Evolutionary conservation across 2,797 vertebrate species (phyloP).

Genomic region (Moxostoma hubbsi): DNA sequence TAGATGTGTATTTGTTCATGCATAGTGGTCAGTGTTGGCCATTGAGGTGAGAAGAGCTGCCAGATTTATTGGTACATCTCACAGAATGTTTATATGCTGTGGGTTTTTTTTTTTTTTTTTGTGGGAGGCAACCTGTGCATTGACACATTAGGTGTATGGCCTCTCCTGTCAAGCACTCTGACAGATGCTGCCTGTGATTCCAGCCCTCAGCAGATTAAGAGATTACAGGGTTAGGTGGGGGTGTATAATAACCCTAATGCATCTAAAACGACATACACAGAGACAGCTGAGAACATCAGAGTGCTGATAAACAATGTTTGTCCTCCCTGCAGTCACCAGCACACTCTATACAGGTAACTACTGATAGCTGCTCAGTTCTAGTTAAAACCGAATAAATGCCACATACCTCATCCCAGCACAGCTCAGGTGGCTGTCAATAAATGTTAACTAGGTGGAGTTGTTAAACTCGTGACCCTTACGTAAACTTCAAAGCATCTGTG

Average conservation of each 20-base stretch:
- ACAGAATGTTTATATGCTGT: slow-evolving; percentile 28
- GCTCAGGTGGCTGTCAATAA: slow-evolving; percentile 31
- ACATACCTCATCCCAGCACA: background rate
- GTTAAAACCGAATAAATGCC: background rate
- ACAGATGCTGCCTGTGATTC: slow-evolving; percentile 80
- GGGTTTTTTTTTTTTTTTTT: slow-evolving; percentile 19
- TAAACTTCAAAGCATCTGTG: slow-evolving; percentile 1
- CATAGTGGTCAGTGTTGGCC: slow-evolving; percentile 52
- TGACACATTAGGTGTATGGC: slow-evolving; percentile 51
- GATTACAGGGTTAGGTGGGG: slow-evolving; percentile 71
- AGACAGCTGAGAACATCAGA: slow-evolving; percentile 22
- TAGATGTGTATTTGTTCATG: slow-evolving; percentile 56
- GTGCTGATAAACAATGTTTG: slow-evolving; percentile 26
- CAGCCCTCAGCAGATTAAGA: slow-evolving; percentile 81
- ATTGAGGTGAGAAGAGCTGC: slow-evolving; percentile 25
- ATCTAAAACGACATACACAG: slow-evolving; percentile 45
- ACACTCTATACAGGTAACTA: background rate
- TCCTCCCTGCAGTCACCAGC: background rate
- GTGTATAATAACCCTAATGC: slow-evolving; percentile 78
- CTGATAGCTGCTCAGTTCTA: background rate
- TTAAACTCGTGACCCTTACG: slow-evolving; percentile 24
- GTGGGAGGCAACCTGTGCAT: slow-evolving; percentile 20
- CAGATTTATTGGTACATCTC: slow-evolving; percentile 21
- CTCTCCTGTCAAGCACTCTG: slow-evolving; percentile 64
- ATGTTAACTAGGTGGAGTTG: slow-evolving; percentile 40